Base-by-base conservation (phyloP, 2,113 vertebrate species). In the Calyptommatus sinebrachiatus region DNA sequence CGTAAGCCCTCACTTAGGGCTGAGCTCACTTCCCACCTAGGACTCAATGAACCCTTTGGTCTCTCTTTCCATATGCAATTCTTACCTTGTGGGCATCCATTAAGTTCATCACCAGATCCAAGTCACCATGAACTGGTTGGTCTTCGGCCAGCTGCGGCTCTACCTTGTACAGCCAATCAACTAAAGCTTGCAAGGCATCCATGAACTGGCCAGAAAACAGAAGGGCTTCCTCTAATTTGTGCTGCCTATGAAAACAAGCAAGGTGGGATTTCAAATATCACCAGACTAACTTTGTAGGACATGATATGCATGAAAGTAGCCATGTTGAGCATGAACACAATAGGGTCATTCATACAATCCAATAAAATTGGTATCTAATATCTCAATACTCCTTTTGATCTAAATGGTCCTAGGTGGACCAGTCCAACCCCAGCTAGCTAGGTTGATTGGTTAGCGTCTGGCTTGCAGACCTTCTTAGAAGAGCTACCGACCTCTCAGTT, bases 201-300 rank as follows among this genome's bases (percentile, higher is more conserved):
- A 98, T 97, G 90, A 99, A 99, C 93, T 99, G 98, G 3, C 98
- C 98, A 0, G 98, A 99, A 94, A 99, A 99, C 86, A 99, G 93
- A 57, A 99, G 95, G 1, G 98, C 98, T 92, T 99, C 98, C 81
- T 99, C 98, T 91, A 99, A 93, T 89, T 99, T 99, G 95, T 99
- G 98, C 85, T 99, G 98, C 92, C 98, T 99, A 93, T 1, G 83
- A 84, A 91, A 76, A 73, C 8, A 89, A 46, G 86, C 66, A 67
- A 18, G 0, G 63, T 29, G 1, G 14, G 66, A 41, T 48, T 48
- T 22, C n/a, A 66, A n/a, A 18, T 9, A 3, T 53, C 48, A 12
- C 14, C 5, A 18, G 1, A 41, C 2, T 10, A 1, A 12, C 29
- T 4, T 57, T 57, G 16, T 18, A 57, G 53, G 14, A 57, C 53